Conservation (phyloP, 2,888 invertebrate species). For the Nemotelus nigrinus region DNA sequence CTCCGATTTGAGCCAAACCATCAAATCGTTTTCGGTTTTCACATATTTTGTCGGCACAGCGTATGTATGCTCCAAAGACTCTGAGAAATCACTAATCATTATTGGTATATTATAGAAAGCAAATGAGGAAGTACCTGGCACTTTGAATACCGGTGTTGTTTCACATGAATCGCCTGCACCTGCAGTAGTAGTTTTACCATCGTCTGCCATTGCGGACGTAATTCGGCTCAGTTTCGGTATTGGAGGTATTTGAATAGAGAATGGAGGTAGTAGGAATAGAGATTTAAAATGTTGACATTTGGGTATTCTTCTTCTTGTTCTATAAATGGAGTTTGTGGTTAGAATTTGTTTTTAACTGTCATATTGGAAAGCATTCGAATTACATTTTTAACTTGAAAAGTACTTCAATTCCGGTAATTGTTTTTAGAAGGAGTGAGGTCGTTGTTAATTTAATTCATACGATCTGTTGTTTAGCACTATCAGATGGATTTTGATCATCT, state of each 20-base stretch:
- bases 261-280: no score
- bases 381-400: no score
- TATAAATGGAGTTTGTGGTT: background rate
- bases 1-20: conserved; percentile 84
- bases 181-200: background rate
- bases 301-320: background rate
- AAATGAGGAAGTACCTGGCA: conserved; percentile 21
- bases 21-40: conserved; percentile 70
- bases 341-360: no score
- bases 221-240: background rate
- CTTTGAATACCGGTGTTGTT: conserved; percentile 31
- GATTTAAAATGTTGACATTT: background rate
- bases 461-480: no score
- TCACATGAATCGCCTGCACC: background rate
- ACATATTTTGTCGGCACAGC: conserved; percentile 54
- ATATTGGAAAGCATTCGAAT: no score
- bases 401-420: no score
- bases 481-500: no score
- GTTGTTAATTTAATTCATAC: no score
- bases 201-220: conserved; percentile 13
- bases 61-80: conserved; percentile 34
- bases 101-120: background rate
- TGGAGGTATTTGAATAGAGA: background rate
- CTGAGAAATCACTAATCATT: background rate
- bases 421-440: no score